Evolutionary conservation across 2,888 invertebrate genomes (phyloP).

Genomic region (Ctena decussata): DNA sequence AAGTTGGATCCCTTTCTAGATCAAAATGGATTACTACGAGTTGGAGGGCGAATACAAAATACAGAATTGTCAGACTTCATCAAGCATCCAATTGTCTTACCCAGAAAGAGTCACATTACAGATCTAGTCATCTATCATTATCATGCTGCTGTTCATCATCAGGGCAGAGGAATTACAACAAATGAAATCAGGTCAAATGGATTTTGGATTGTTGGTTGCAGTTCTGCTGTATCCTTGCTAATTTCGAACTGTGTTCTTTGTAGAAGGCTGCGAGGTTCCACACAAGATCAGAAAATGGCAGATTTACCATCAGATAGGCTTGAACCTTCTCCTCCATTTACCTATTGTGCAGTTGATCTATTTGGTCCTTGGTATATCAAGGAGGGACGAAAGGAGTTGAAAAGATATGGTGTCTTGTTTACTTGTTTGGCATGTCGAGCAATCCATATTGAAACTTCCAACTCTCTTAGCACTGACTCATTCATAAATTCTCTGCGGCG

Average conservation of each 20-base stretch:
- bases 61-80: constrained; percentile 13
- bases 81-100: constrained; percentile 63
- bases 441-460: constrained; percentile 44
- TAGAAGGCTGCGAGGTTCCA: constrained; percentile 59
- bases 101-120: constrained; percentile 56
- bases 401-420: constrained; percentile 42
- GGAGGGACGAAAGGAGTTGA: constrained; percentile 31
- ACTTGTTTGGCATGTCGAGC: constrained; percentile 44
- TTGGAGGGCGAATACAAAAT: constrained; percentile 63
- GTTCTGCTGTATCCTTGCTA: constrained; percentile 63
- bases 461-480: constrained; percentile 37
- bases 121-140: constrained; percentile 52
- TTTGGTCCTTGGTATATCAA: constrained; percentile 27
- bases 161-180: constrained; percentile 64
- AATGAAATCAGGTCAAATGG: constrained; percentile 62
- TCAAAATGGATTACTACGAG: constrained; percentile 57
- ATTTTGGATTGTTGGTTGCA: constrained; percentile 80
- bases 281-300: constrained; percentile 79
- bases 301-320: constrained; percentile 79
- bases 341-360: constrained; percentile 15
- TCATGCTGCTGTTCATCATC: constrained; percentile 58
- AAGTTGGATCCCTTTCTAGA: constrained; percentile 61
- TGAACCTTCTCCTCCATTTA: constrained; percentile 29
- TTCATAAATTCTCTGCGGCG: constrained; percentile 48
- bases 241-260: constrained; percentile 80